Conservation (phyloP, 2,888 invertebrate species). For the Antheraea assamensis region DNA sequence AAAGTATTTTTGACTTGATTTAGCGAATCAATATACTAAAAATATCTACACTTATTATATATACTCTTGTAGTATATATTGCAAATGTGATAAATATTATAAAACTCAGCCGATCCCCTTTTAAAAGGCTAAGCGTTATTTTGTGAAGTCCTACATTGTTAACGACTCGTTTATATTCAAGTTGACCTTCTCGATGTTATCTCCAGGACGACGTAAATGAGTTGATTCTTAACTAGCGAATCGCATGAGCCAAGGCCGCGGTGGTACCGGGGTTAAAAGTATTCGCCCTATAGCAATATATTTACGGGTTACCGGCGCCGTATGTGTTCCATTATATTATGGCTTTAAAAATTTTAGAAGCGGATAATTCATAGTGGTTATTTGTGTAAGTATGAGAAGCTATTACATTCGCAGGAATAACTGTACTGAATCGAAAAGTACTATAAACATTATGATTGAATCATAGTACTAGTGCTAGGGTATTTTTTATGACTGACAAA, state of each 20-base stretch:
- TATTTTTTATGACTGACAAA: too few species aligned
- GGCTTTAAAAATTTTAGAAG: background rate
- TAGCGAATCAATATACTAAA: too few species aligned
- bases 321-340: slow-evolving; percentile 8
- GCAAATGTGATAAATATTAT: background rate
- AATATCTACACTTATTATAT: too few species aligned
- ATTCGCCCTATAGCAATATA: slow-evolving; percentile 30
- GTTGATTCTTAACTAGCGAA: slow-evolving; percentile 43
- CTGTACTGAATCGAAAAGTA: background rate
- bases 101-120: background rate
- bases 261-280: slow-evolving; percentile 28
- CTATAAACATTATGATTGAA: too few species aligned
- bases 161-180: background rate
- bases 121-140: background rate
- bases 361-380: background rate
- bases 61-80: too few species aligned
- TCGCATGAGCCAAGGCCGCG: slow-evolving; percentile 62
- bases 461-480: too few species aligned
- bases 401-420: background rate
- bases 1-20: too few species aligned
- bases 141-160: background rate
- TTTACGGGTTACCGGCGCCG: slow-evolving; percentile 26
- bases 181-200: slow-evolving; percentile 15
- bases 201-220: slow-evolving; percentile 38
- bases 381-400: background rate